Conservation (phyloP, 2,113 vertebrate species). For the Protobothrops flavoviridis region DNA sequence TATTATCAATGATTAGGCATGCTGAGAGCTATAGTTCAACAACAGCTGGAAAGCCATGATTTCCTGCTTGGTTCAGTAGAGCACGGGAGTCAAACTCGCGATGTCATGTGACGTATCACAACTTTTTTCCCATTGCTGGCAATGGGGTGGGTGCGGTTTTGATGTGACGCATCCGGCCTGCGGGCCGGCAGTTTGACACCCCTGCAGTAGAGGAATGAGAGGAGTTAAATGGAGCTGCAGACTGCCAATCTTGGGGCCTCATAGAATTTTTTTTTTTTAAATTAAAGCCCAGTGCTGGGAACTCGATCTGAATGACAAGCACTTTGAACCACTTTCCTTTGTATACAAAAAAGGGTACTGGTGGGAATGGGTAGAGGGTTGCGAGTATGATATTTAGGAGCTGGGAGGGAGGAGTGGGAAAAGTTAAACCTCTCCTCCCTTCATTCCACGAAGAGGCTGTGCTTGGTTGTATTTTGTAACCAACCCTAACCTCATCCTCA, state of each 20-base stretch:
- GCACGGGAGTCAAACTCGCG: too few relatives aligned
- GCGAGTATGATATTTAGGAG: neutral
- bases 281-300: neutral
- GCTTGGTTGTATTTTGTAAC: neutral
- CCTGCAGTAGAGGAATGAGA: neutral
- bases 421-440: neutral
- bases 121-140: too few relatives aligned
- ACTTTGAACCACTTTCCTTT: neutral
- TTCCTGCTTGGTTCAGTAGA: neutral
- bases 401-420: neutral
- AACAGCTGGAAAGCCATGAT: neutral
- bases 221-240: neutral
- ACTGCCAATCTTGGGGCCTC: neutral
- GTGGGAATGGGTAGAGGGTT: neutral
- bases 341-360: neutral
- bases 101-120: accelerated
- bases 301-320: neutral
- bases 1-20: neutral
- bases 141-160: too few relatives aligned
- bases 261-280: neutral
- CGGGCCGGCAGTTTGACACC: too few relatives aligned
- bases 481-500: neutral
- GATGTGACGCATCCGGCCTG: too few relatives aligned
- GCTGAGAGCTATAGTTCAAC: neutral
- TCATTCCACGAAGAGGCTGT: neutral